Conservation (phyloP, 1,140 invertebrate genomes). For the Cataglyphis hispanica region DNA sequence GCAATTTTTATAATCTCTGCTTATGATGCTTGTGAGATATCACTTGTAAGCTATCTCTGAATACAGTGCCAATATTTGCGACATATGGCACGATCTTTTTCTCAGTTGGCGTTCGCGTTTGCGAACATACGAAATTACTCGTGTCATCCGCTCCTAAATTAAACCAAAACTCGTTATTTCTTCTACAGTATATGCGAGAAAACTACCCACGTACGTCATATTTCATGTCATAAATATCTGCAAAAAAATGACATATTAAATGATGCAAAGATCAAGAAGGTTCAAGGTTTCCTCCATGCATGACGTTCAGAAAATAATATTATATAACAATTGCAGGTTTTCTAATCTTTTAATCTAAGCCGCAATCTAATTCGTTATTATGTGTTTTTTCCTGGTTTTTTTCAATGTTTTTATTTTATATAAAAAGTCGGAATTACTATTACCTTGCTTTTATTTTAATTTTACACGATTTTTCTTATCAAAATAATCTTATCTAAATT, state of each 20-base stretch:
- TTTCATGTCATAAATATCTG: background rate
- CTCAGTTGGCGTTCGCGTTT: conserved; percentile 18
- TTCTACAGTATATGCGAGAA: background rate
- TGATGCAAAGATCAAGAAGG: conserved; percentile 59
- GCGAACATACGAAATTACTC: conserved; percentile 45
- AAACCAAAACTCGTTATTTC: conserved; percentile 15
- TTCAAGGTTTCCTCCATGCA: conserved; percentile 31
- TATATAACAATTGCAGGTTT: conserved; percentile 9
- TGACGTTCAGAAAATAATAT: conserved; percentile 4
- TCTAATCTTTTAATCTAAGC: background rate
- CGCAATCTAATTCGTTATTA: background rate
- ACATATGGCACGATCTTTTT: conserved; percentile 32
- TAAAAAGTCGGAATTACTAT: no score
- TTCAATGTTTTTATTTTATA: background rate
- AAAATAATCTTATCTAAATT: background rate
- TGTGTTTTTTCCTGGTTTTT: background rate
- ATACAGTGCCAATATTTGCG: conserved; percentile 32
- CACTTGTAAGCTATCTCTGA: background rate
- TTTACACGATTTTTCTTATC: background rate
- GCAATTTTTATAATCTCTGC: background rate
- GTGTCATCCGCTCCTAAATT: conserved; percentile 42
- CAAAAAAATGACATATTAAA: conserved; percentile 51
- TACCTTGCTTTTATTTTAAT: background rate
- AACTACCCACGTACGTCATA: conserved; percentile 29
- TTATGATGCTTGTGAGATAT: background rate